A percentile compares a stretch with the other conserved stretches of the same genome.
phyloP scores from a whole-genome alignment of 2,888 invertebrate genomes.

The Phortica okadai region DNA sequence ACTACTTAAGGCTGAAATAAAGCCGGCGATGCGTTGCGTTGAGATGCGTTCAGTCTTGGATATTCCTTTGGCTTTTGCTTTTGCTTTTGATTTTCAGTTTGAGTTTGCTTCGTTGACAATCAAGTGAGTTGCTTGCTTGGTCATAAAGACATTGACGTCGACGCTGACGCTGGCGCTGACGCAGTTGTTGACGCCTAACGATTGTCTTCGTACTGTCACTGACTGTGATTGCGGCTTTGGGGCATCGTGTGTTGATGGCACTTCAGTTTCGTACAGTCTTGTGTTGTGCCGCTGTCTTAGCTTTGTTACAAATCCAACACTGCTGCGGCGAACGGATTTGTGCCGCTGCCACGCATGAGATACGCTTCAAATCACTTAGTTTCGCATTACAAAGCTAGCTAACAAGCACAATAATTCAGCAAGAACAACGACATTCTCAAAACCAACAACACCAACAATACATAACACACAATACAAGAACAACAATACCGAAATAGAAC shows the following conservation, averaged over 20 bases:
- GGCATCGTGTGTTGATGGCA: not conserved
- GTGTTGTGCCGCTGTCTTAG: not conserved
- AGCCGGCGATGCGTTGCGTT: conserved; percentile 35
- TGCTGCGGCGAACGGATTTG: conserved; percentile 23
- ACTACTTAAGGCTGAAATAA: conserved; percentile 63
- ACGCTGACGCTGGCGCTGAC: not conserved
- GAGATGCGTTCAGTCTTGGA: conserved; percentile 20
- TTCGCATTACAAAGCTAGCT: conserved; percentile 68
- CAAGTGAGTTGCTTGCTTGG: not conserved
- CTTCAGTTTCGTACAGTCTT: not conserved
- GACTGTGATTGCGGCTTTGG: not conserved
- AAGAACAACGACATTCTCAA: conserved; percentile 31
- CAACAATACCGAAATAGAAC: conserved; percentile 44
- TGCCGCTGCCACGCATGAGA: conserved; percentile 19
- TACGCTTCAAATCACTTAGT: conserved; percentile 64
- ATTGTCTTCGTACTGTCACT: conserved; percentile 9
- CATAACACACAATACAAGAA: conserved; percentile 42
- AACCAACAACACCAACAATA: conserved; percentile 6
- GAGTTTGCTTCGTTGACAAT: conserved; percentile 14
- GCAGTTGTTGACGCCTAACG: not conserved
- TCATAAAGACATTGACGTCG: conserved; percentile 6
- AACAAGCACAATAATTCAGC: conserved; percentile 37
- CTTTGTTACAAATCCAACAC: conserved; percentile 10
- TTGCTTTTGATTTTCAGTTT: conserved; percentile 30
- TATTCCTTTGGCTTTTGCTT: not conserved